Conservation (phyloP, 1,140 invertebrate species). For the Stegodyphus dumicola region DNA sequence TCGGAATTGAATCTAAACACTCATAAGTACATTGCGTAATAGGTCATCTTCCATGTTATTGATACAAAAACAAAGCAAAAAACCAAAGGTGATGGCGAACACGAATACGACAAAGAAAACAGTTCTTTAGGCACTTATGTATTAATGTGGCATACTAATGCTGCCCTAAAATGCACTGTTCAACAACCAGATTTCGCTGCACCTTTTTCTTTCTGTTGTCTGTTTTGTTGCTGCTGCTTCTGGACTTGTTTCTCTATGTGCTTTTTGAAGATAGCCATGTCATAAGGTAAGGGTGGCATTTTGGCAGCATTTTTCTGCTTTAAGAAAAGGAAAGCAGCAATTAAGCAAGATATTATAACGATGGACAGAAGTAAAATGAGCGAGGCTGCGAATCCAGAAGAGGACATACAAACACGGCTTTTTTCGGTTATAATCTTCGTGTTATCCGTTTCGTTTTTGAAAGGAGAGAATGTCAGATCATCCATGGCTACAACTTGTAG, state of each 20-base stretch:
- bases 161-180: neutral
- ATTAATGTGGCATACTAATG: too few relatives aligned
- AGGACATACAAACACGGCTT: conserved; percentile 87
- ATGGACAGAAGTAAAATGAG: conserved; percentile 83
- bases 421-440: conserved; percentile 71
- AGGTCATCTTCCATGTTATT: too few relatives aligned
- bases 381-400: conserved; percentile 86
- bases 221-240: conserved; percentile 12
- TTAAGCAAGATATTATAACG: conserved; percentile 82
- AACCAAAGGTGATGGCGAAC: neutral
- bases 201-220: neutral
- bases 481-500: conserved; percentile 84
- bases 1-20: too few relatives aligned
- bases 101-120: neutral
- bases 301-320: conserved; percentile 41
- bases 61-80: neutral
- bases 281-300: conserved; percentile 49
- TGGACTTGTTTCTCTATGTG: conserved; percentile 46
- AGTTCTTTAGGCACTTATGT: conserved; percentile 10
- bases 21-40: too few relatives aligned
- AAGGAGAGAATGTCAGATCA: conserved; percentile 83
- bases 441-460: conserved; percentile 69
- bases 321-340: conserved; percentile 85
- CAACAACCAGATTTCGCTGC: neutral
- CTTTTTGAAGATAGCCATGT: conserved; percentile 60